phyloP scores from a whole-genome alignment of 2,888 invertebrate genomes.

The Campopleginae sp. region DNA sequence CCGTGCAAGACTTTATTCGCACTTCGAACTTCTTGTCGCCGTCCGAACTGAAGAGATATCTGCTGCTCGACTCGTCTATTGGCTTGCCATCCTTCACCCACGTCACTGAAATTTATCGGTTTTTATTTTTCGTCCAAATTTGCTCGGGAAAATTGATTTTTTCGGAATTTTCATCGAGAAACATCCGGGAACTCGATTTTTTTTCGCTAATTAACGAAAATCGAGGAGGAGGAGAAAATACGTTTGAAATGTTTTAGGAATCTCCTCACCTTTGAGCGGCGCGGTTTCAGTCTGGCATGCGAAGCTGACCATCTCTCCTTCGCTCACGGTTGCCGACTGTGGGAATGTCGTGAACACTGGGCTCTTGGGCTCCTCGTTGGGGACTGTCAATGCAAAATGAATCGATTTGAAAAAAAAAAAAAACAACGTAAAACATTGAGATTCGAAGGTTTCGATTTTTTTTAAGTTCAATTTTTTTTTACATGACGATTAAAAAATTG shows the following conservation, averaged over 20 bases:
- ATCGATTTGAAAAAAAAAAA: neutral
- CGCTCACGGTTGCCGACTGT: slow-evolving; percentile 92
- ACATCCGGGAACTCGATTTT: neutral
- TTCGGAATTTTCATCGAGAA: neutral
- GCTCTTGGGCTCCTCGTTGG: slow-evolving; percentile 93
- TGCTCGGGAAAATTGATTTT: neutral
- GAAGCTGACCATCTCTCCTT: slow-evolving; percentile 92
- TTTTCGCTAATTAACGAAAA: neutral
- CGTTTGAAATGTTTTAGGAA: neutral
- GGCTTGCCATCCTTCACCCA: slow-evolving; percentile 98
- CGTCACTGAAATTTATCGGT: slow-evolving; percentile 82
- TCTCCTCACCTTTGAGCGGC: slow-evolving; percentile 85
- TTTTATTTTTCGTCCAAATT: neutral
- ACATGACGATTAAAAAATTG: no score
- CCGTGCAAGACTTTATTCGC: slow-evolving; percentile 90
- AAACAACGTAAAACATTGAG: neutral
- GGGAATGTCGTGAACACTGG: slow-evolving; percentile 96
- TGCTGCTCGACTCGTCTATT: slow-evolving; percentile 91
- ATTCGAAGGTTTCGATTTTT: no score
- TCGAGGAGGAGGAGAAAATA: neutral
- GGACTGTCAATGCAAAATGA: slow-evolving; percentile 85
- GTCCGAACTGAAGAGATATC: slow-evolving; percentile 93
- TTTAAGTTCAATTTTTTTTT: no score
- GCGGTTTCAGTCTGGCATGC: slow-evolving; percentile 90
- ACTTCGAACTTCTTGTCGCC: slow-evolving; percentile 92